Evolutionary conservation across 37 sponge, comb jelly and placozoan genomes (phyloP), one percentile per base, ranked within the genome.

Genomic region (Ephydatia muelleri): DNA sequence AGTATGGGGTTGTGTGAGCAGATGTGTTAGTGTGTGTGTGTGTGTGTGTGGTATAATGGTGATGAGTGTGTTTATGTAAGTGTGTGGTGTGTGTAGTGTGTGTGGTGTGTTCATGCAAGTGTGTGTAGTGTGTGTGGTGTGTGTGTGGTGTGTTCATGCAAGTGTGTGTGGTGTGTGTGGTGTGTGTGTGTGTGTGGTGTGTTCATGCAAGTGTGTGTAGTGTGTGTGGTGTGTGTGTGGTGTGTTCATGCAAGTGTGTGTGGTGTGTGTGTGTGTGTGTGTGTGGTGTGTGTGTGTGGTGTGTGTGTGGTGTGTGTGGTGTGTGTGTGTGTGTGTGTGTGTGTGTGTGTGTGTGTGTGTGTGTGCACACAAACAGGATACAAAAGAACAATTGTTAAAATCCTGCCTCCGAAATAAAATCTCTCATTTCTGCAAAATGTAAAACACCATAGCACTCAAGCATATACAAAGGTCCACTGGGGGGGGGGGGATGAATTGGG

Each of bases 221-320:
- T 29, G 32, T 9, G 8, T 32, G 71, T 80, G 78, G 86, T 84
- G 65, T 86, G 82, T 38, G 81, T 77, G 73, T 80, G 85, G n/a
- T 76, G 70, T 37, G 70, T 65, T 76, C n/a, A 71, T 34, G 80
- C 1, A 72, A 49, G 40, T 33, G 82, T 87, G 82, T 81, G 71
- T 68, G 22, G 80, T 76, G 70, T 37, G 70, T 65, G 81, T 36
- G 77, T 34, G 80, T 12, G 77, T 73, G 40, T 33, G 82, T 87
- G 82, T 81, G 71, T 68, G 22, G 80, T 0, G 72, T 49, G 66
- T 33, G 82, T 81, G 75, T 81, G 71, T 68, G 65, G 70, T 68
- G 70, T 68, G 37, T 80, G 81, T 65, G 67, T 6, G 27, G 68
- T 80, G 81, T 6, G 67, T 80, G 81, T 80, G 81, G n/a, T n/a